Evolutionary conservation across 2,888 invertebrate genomes (phyloP).

Genomic region (Rhagonycha lutea): DNA sequence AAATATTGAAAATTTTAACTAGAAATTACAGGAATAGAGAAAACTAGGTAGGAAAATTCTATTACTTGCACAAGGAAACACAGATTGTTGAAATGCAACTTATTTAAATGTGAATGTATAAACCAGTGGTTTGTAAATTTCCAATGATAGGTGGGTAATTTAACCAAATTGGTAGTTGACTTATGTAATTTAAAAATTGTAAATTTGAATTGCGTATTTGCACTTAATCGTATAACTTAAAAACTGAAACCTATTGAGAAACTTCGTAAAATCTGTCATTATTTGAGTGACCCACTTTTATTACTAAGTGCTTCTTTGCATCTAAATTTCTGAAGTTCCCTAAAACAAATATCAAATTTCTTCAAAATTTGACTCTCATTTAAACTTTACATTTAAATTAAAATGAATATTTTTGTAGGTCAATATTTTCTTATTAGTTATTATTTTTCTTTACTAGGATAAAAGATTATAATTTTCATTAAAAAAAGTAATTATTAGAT

Average conservation of each 20-base stretch:
- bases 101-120: background rate
- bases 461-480: background rate
- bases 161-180: background rate
- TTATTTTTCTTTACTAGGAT: no score
- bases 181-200: background rate
- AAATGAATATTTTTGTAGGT: background rate
- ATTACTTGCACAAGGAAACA: background rate
- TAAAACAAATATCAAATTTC: constrained; percentile 5
- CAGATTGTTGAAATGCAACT: background rate
- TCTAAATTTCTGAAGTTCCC: background rate
- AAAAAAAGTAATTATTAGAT: no score
- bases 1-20: background rate
- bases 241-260: background rate
- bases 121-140: background rate
- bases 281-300: constrained; percentile 1
- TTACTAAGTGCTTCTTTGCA: constrained; percentile 2
- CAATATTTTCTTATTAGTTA: background rate
- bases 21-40: background rate
- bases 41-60: background rate
- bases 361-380: background rate
- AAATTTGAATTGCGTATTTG: background rate
- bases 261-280: background rate
- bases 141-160: background rate
- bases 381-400: background rate
- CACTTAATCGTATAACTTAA: background rate